Evolutionary conservation across 2,888 invertebrate genomes (phyloP).

Genomic region (Chrysopilus asiliformis): DNA sequence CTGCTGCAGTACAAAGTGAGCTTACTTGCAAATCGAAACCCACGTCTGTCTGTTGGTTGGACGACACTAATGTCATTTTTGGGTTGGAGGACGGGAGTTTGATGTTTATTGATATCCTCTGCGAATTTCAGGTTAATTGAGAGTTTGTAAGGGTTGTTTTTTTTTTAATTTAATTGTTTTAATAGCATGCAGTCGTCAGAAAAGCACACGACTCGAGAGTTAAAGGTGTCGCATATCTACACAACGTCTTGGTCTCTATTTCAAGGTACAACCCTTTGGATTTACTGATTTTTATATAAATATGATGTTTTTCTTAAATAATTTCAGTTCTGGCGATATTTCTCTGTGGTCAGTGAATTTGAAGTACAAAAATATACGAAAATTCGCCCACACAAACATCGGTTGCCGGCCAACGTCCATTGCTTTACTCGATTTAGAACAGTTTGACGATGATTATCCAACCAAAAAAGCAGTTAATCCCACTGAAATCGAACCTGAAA

Average conservation of each 20-base stretch:
- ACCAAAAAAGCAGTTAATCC: neutral
- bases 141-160: neutral
- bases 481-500: neutral
- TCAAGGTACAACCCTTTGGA: constrained; percentile 39
- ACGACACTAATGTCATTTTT: constrained; percentile 47
- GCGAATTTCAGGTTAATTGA: constrained; percentile 25
- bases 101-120: constrained; percentile 38
- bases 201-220: constrained; percentile 52
- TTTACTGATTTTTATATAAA: neutral
- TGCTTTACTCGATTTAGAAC: no score
- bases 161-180: no score
- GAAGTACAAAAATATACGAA: constrained; percentile 31
- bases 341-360: constrained; percentile 50
- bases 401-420: constrained; percentile 64
- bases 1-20: constrained; percentile 56
- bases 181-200: no score
- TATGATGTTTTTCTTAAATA: neutral
- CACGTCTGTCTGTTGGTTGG: constrained; percentile 54
- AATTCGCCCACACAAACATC: constrained; percentile 44
- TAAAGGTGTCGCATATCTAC: constrained; percentile 47
- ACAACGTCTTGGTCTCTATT: constrained; percentile 49
- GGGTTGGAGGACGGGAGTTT: constrained; percentile 66
- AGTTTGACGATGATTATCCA: neutral
- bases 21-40: constrained; percentile 57
- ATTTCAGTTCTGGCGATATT: constrained; percentile 53